Base-by-base conservation (phyloP, 2,113 vertebrate genomes). In the Pandion haliaetus region DNA sequence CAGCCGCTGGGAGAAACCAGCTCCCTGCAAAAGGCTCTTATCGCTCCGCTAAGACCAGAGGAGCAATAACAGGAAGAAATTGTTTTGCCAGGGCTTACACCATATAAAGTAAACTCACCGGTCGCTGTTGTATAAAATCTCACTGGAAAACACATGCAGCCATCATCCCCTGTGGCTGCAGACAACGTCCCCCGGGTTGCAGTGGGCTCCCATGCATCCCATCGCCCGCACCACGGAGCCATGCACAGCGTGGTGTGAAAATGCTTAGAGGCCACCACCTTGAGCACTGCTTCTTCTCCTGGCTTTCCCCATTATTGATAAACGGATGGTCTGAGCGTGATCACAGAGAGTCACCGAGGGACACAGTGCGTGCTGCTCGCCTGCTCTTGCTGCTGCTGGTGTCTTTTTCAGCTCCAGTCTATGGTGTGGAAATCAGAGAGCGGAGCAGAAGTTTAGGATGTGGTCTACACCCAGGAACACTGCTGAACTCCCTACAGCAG, bases 21-120 rank as follows among this genome's bases (percentile, higher is more conserved):
- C 42, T 82, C 82, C 82, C 52, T 76, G 54, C 36, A 42, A 59
- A 57, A 87, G 47, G 34, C 49, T 79, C 91, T 95, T 94, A 96
- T 90, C 81, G 2, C 91, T 96, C 24, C 3, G 2, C 80, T 69
- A 19, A 36, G 70, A 82, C 61, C 14, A 16, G 57, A 92, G 77
- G 55, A 93, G 94, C 70, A 95, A 72, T 92, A 97, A 96, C 95
- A 95, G 94, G 94, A 97, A 97, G 94, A 80, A 95, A 95, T 84
- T 95, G 91, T 96, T 97, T 93, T 74, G 86, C 80, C 86, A 93
- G 93, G 73, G 62, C 81, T 94, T 95, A 73, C 86, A 92, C 88
- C 73, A 70, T 15, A 34, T 11, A 59, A 92, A 77, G 47, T 67
- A 82, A 95, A 86, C 83, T 95, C 86, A 65, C 23, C 8, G 1